Conservation (phyloP, 2,888 invertebrate species). For the Synanthedon formicaeformis region DNA sequence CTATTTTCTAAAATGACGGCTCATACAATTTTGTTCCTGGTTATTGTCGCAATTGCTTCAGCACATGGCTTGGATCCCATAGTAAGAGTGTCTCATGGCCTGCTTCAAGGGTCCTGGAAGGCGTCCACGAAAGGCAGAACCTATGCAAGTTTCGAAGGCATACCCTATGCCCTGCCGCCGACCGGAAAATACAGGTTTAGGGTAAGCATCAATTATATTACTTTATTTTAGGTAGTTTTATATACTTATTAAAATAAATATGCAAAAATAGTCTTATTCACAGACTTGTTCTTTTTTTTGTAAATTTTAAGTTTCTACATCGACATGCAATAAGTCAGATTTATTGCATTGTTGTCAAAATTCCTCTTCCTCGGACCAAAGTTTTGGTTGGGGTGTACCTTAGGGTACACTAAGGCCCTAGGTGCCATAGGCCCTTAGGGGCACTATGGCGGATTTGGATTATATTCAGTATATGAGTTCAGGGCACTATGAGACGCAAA, state of each 20-base stretch:
- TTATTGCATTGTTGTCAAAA: no score
- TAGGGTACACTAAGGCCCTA: no score
- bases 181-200: constrained; percentile 73
- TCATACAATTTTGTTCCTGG: constrained; percentile 19
- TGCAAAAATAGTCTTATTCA: background rate
- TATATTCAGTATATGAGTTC: no score
- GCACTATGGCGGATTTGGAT: no score
- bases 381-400: no score
- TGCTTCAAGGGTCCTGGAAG: constrained; percentile 49
- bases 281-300: no score
- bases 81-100: constrained; percentile 40
- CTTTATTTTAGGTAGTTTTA: background rate
- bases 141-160: constrained; percentile 73
- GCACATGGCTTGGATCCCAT: constrained; percentile 35
- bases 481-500: no score
- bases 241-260: background rate
- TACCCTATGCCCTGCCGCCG: constrained; percentile 77
- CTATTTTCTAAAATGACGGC: constrained; percentile 20
- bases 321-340: no score
- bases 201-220: constrained; percentile 26
- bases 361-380: no score
- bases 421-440: no score
- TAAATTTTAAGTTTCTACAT: no score
- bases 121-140: constrained; percentile 43
- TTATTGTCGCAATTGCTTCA: constrained; percentile 15